A percentile compares a stretch with the other conserved stretches of the same genome.
Evolutionary conservation across 2,888 invertebrate species (phyloP).

Genomic region (Stictocephala bisonia): DNA sequence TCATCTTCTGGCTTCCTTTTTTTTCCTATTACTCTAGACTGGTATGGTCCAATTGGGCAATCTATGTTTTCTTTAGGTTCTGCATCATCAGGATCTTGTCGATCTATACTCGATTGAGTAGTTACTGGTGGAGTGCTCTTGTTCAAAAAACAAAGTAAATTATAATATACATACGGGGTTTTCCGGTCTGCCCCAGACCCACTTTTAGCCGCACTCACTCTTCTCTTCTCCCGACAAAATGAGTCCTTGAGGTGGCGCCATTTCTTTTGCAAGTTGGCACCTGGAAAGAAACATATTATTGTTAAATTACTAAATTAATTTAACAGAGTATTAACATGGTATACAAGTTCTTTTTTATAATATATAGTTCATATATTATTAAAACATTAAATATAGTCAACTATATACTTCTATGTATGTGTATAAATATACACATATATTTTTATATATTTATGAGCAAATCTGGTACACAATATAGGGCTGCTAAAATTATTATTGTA

Average conservation of each 20-base stretch:
- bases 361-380: no score
- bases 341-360: no score
- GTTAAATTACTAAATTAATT: no score
- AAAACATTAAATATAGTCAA: no score
- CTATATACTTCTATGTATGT: no score
- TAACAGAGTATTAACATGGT: no score
- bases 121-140: neutral
- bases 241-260: conserved; percentile 10
- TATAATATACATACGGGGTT: conserved; percentile 15
- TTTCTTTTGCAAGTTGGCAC: conserved; percentile 17
- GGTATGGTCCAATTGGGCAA: conserved; percentile 4
- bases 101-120: conserved; percentile 4
- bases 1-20: conserved; percentile 11
- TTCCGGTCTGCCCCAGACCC: neutral
- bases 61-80: conserved; percentile 1
- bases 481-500: no score
- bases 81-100: neutral
- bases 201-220: conserved; percentile 1
- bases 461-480: no score
- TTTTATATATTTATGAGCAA: no score
- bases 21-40: neutral
- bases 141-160: conserved; percentile 2
- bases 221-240: neutral
- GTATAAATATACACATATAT: no score
- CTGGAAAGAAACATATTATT: no score